These are phyloP conservation scores for Pocillopora damicornis DNA, from an alignment of 64 coral and sea anemone genomes.

Conservation along the genomic window DNA sequence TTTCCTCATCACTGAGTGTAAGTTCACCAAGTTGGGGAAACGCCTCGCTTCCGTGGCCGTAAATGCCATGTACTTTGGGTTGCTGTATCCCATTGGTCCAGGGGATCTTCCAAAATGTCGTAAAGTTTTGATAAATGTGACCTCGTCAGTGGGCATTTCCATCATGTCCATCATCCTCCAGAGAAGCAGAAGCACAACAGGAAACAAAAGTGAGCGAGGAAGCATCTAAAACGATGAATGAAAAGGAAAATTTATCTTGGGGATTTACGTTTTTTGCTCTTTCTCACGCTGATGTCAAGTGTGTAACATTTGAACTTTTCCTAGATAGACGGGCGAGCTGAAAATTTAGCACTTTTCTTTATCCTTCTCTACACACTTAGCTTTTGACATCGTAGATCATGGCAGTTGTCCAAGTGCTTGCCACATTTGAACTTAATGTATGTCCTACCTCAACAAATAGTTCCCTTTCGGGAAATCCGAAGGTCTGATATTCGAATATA, in stretches of 20 bases:
- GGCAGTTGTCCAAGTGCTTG: no score
- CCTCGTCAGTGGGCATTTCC: neutral
- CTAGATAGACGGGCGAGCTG: no score
- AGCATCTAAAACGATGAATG: neutral
- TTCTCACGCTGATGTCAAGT: no score
- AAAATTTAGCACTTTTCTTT: no score
- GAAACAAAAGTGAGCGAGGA: neutral
- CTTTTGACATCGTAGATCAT: no score
- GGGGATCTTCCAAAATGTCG: neutral
- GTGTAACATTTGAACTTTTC: no score
- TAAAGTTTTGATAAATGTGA: neutral
- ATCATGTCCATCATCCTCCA: neutral
- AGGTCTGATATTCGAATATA: no score
- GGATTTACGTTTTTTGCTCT: neutral
- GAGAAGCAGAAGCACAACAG: neutral
- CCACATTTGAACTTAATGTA: no score
- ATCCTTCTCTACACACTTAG: no score
- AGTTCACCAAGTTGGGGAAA: constrained; percentile 27
- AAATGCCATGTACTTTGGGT: constrained; percentile 23
- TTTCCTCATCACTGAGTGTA: neutral
- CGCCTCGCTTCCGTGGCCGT: neutral
- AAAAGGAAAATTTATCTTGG: neutral
- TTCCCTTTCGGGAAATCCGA: no score
- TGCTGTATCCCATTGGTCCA: constrained; percentile 25
- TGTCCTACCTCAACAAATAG: no score